Evolutionary conservation across 1,140 invertebrate species (phyloP).

Genomic region (Colletes gigas): DNA sequence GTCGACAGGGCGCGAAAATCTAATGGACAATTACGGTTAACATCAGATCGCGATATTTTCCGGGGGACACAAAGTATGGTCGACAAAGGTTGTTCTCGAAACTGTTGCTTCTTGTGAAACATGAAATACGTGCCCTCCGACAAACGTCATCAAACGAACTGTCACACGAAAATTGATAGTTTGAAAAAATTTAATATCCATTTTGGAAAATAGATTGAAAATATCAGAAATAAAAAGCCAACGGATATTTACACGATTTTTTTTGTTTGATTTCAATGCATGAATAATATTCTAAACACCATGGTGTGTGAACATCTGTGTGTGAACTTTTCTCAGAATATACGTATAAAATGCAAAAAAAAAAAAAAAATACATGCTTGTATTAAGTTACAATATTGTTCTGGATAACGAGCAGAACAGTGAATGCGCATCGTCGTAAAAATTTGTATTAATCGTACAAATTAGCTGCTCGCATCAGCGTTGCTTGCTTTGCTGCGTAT

Average conservation of each 20-base stretch:
- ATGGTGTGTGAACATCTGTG: no score
- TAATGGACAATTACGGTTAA: constrained; percentile 55
- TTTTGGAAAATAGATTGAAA: no score
- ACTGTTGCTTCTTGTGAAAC: neutral
- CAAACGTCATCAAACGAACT: no score
- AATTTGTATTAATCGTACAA: constrained; percentile 22
- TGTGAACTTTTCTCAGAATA: no score
- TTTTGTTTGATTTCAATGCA: no score
- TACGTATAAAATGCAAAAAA: no score
- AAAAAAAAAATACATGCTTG: neutral
- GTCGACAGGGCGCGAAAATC: constrained; percentile 41
- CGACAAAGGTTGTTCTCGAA: neutral
- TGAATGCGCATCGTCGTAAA: constrained; percentile 1
- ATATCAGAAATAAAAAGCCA: no score
- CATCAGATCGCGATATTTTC: constrained; percentile 44
- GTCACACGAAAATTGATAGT: no score
- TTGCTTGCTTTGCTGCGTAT: constrained; percentile 14
- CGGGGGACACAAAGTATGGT: neutral
- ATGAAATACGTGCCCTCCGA: no score
- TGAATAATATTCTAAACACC: no score
- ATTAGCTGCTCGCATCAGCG: constrained; percentile 24
- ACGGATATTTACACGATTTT: no score
- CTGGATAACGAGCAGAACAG: constrained; percentile 2
- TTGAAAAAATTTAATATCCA: no score
- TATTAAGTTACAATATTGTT: constrained; percentile 11